phyloP scores from a whole-genome alignment of 1,140 invertebrate genomes.

The Xylocopa sonorina region DNA sequence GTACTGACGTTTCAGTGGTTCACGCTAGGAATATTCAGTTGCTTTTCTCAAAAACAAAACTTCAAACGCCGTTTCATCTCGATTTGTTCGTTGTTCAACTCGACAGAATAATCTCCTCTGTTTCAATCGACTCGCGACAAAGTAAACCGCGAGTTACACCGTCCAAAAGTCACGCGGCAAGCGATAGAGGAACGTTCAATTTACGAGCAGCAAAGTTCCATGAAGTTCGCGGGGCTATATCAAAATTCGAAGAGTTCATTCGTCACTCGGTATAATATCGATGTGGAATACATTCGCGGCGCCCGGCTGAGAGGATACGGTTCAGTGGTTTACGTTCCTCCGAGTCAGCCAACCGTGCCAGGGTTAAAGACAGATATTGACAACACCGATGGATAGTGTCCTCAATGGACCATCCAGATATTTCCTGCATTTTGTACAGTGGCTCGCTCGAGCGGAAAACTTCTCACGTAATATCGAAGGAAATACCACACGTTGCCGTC shows the following conservation, averaged over 20 bases:
- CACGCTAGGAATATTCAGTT: too few species aligned
- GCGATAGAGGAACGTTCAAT: slow-evolving; percentile 3
- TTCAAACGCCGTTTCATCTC: too few species aligned
- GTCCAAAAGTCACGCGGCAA: too few species aligned
- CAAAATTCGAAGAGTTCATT: background rate
- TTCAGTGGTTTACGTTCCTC: background rate
- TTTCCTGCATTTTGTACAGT: slow-evolving; percentile 23
- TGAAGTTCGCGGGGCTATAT: background rate
- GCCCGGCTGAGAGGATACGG: background rate
- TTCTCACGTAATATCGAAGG: slow-evolving; percentile 36
- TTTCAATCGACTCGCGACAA: too few species aligned
- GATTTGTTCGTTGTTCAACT: too few species aligned
- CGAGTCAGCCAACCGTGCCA: background rate
- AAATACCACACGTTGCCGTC: background rate
- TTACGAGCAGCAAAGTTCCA: background rate
- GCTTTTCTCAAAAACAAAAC: too few species aligned
- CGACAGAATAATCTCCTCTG: too few species aligned
- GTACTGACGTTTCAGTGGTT: too few species aligned
- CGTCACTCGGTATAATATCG: background rate
- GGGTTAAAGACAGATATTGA: slow-evolving; percentile 37
- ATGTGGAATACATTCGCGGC: slow-evolving; percentile 18
- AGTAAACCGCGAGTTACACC: too few species aligned
- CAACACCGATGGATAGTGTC: background rate
- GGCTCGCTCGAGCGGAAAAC: background rate
- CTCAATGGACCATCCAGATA: slow-evolving; percentile 17